phyloP scores from a whole-genome alignment of 2,797 vertebrate species.

The Otolemur crassicaudatus region DNA sequence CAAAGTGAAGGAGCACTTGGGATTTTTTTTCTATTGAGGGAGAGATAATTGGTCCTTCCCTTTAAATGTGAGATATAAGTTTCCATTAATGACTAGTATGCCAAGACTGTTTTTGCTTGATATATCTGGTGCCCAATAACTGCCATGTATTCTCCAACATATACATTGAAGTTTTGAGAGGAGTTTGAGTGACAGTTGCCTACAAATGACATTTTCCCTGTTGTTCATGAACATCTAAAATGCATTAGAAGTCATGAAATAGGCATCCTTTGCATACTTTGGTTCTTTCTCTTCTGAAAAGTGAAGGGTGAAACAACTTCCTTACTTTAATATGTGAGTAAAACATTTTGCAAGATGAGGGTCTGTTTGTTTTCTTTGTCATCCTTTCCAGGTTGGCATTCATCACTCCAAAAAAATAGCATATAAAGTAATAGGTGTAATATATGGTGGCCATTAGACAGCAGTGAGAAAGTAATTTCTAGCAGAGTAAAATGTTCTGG shows the following conservation, averaged over 20 bases:
- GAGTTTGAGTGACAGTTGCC: background rate
- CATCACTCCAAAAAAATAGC: constrained; percentile 34
- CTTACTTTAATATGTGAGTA: background rate
- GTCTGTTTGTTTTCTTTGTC: background rate
- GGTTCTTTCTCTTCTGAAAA: background rate
- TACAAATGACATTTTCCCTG: background rate
- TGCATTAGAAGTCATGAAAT: background rate
- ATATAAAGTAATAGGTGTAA: background rate
- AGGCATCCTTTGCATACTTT: background rate
- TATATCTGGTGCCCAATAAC: background rate
- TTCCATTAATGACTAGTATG: constrained; percentile 35
- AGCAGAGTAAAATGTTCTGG: background rate
- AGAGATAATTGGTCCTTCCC: constrained; percentile 2
- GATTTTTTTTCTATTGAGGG: constrained; percentile 32
- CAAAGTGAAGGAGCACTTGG: background rate
- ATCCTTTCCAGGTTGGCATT: constrained; percentile 23
- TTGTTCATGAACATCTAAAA: constrained; percentile 52
- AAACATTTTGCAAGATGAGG: background rate
- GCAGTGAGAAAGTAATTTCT: constrained; percentile 3
- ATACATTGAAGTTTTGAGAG: constrained; percentile 12
- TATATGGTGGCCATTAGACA: background rate
- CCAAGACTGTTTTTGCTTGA: constrained; percentile 38
- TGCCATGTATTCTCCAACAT: background rate
- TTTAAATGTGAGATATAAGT: constrained; percentile 21
- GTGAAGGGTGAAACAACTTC: background rate